A percentile compares a stretch with the other conserved stretches of the same genome.
Conservation (phyloP, 2,888 invertebrate genomes). For the Diarsia brunnea region DNA sequence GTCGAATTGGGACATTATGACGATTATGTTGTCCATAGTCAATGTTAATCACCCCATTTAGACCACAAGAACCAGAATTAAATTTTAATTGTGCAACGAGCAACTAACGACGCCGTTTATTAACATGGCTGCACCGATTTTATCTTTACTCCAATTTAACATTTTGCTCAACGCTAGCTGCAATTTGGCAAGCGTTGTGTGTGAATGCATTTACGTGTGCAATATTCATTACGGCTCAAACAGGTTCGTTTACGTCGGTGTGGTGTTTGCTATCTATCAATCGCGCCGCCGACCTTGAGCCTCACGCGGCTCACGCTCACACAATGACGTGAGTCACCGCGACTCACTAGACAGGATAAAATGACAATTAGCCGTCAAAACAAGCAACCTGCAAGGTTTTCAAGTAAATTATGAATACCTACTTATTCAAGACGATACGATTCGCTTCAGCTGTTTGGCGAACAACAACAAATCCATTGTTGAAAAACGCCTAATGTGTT, state of each 20-base stretch:
- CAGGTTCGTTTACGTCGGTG: conserved; percentile 56
- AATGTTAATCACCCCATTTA: conserved; percentile 41
- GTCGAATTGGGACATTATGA: conserved; percentile 6
- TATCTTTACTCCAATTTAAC: conserved; percentile 40
- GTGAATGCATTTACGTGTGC: conserved; percentile 55
- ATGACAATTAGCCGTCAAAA: conserved; percentile 73
- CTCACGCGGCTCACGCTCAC: conserved; percentile 62
- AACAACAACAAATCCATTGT: conserved; percentile 44
- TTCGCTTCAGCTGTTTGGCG: conserved; percentile 40
- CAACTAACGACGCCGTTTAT: conserved; percentile 46
- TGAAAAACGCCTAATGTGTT: conserved; percentile 37
- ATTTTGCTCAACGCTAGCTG: conserved; percentile 44
- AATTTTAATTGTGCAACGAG: conserved; percentile 36
- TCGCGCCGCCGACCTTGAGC: conserved; percentile 73
- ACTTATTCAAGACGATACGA: conserved; percentile 31
- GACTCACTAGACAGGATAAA: conserved; percentile 73
- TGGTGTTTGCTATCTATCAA: conserved; percentile 64
- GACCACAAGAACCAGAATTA: conserved; percentile 18
- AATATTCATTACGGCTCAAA: conserved; percentile 52
- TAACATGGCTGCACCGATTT: conserved; percentile 50
- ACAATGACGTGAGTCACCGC: conserved; percentile 74
- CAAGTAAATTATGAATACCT: conserved; percentile 47
- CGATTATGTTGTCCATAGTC: not conserved
- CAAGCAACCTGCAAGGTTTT: conserved; percentile 70
- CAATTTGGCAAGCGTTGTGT: conserved; percentile 51